Base-by-base conservation (phyloP, 2,888 invertebrate genomes). In the Eupithecia exiguata region DNA sequence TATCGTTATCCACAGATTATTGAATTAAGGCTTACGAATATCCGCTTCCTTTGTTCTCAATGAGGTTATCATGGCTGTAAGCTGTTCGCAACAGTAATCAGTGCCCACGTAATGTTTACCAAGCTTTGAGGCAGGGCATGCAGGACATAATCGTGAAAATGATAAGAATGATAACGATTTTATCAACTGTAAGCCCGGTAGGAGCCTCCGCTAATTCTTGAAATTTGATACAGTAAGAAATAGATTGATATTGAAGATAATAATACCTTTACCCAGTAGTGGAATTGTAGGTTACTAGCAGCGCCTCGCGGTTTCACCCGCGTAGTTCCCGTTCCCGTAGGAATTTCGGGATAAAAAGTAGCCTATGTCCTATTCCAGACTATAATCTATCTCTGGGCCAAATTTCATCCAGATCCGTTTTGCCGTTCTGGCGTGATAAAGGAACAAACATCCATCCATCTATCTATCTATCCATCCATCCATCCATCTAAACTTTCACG, bases 61-160 rank as follows among this genome's bases (percentile, higher is more conserved):
- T 62, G 35, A 62, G 35, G 30, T 62, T 35, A 30, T 62, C 30
- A 10, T 62, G 18, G 61, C 61, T 30, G 25, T 61, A 14, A 61
- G 1, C 16, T 5, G 49, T 49, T 68, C 14, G 46, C 68, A 68
- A 68, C 68, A 68, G 35, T 65, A 35, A 65, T 68, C 68, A 18
- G 49, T 21, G 16, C 35, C 38, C 65, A 21, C n/a, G 65, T 65
- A 38, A 65, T 38, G 65, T 65, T 65, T 65, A n/a, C 65, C n/a
- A 18, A 35, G 49, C 35, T 49, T 46, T 67, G 43, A 67, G 66
- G 66, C 35, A 49, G 46, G 49, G 25, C 25, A 43, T 25, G 65
- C 16, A 25, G 4, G 49, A 35, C 21, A 35, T 68, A 35, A 49
- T 68, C 68, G 49, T 65, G 38, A 10, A 65, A 65, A 38, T 65